Conservation (phyloP, 2,113 vertebrate species). For the Amblyopsis rosae region DNA sequence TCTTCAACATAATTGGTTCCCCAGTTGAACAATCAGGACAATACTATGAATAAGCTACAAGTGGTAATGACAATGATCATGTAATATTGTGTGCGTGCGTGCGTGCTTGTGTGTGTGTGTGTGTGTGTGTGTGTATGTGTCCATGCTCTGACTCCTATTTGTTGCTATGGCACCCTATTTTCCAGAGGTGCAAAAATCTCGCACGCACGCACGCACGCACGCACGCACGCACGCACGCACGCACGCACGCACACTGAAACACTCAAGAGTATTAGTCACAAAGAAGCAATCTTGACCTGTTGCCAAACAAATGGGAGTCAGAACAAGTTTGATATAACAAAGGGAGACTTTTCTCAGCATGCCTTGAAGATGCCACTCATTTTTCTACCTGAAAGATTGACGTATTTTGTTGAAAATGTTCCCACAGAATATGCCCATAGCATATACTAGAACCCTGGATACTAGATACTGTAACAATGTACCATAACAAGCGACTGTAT, state of each 20-base stretch:
- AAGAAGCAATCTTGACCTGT: too few species aligned
- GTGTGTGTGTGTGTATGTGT: constrained; percentile 27
- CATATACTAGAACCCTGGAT: too few species aligned
- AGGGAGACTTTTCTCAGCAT: too few species aligned
- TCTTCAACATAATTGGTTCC: constrained; percentile 39
- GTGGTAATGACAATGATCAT: constrained; percentile 43
- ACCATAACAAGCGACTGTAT: too few species aligned
- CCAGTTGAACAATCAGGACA: constrained; percentile 34
- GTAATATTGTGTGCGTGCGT: constrained; percentile 11
- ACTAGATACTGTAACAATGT: too few species aligned
- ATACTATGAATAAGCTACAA: constrained; percentile 46
- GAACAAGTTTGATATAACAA: too few species aligned
- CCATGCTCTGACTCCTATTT: constrained; percentile 39
- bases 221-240: constrained; percentile 18
- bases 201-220: constrained; percentile 13
- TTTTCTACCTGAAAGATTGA: too few species aligned
- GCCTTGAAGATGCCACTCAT: too few species aligned
- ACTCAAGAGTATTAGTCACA: too few species aligned
- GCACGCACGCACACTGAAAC: constrained; percentile 5
- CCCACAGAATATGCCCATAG: too few species aligned
- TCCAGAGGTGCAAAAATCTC: constrained; percentile 58
- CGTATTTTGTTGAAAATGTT: too few species aligned
- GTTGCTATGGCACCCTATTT: constrained; percentile 66
- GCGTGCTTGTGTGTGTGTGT: constrained; percentile 9
- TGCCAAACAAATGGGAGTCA: too few species aligned